Evolutionary conservation across 2,888 invertebrate genomes (phyloP), one percentile per base, ranked within the genome.

Genomic region (Carpatolechia fugitivella): DNA sequence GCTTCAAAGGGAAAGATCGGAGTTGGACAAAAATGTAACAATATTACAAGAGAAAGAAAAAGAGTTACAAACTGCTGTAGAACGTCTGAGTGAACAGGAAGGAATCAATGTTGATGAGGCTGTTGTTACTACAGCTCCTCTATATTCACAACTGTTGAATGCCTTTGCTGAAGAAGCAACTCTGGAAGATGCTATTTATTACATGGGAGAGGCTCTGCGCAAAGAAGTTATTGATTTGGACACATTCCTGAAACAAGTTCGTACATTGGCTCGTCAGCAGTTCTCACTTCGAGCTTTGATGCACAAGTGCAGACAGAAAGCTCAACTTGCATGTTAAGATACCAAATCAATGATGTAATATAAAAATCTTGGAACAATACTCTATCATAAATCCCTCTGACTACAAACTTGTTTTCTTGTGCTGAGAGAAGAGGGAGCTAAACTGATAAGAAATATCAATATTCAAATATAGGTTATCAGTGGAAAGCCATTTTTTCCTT

Each of bases 161-260:
- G 95, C 98, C 41, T 99, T 97, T 90, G 98, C 98, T 50, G 98
- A 99, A 84, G 99, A 99, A 91, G 98, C 99, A 60, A 98, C 99
- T 13, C 93, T 97, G 52, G 99, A 99, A 91, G 99, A 99, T 91
- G 97, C 98, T 59, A 98, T 99, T 76, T 99, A 99, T 82, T 98
- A 98, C 79, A 94, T 99, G 86, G 98, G 98, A 7, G 98, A 99
- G 90, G 98, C 98, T 8, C 85, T 99, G 58, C 93, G 98, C 61
- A 95, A 96, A 68, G 95, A 96, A 59, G 97, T 97, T 6, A 97
- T 99, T 73, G 98, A 98, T 89, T 90, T 99, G 72, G 99, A 99
- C 76, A 95, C 96, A 54, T 99, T 99, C 90, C 92, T 99, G 69
- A 98, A 98, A 88, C 97, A 98, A 91, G 98, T 99, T 1, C 94